phyloP scores from a whole-genome alignment of 2,113 vertebrate species.

The Piprites chloris region DNA sequence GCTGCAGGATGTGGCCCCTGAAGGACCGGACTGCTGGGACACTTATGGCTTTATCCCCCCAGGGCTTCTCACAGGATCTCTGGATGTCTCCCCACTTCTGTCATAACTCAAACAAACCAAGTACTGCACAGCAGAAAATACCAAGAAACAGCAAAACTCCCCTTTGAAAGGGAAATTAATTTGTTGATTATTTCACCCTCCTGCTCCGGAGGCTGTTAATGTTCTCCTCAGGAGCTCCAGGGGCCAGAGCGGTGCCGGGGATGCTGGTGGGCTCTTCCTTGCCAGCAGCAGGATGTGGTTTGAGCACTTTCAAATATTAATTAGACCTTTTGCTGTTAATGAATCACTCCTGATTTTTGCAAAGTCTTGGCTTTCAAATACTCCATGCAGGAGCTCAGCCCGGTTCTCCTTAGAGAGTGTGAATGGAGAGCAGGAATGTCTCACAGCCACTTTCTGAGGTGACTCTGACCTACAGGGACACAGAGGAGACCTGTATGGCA shows the following conservation, averaged over 20 bases:
- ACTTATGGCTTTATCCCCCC: neutral
- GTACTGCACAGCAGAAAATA: neutral
- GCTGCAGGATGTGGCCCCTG: neutral
- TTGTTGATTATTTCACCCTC: neutral
- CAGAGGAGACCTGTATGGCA: neutral
- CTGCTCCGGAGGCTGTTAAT: neutral
- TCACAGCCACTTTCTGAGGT: neutral
- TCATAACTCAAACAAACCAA: neutral
- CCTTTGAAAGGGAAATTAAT: neutral
- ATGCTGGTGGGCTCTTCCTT: neutral
- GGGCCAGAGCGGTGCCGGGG: accelerated
- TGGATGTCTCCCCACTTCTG: accelerated
- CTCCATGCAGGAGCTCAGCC: neutral
- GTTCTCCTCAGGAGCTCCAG: neutral
- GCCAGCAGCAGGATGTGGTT: neutral
- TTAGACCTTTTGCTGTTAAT: neutral
- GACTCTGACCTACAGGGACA: neutral
- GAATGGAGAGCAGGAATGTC: neutral
- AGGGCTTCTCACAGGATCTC: neutral
- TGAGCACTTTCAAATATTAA: neutral
- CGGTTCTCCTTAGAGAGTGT: neutral
- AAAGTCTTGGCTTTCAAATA: neutral
- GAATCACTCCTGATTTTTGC: neutral
- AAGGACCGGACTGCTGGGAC: neutral
- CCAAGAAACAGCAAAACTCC: neutral